These are phyloP conservation scores for Hippolais icterina DNA, from an alignment of 2,113 vertebrate species.

Conservation along the genomic window DNA sequence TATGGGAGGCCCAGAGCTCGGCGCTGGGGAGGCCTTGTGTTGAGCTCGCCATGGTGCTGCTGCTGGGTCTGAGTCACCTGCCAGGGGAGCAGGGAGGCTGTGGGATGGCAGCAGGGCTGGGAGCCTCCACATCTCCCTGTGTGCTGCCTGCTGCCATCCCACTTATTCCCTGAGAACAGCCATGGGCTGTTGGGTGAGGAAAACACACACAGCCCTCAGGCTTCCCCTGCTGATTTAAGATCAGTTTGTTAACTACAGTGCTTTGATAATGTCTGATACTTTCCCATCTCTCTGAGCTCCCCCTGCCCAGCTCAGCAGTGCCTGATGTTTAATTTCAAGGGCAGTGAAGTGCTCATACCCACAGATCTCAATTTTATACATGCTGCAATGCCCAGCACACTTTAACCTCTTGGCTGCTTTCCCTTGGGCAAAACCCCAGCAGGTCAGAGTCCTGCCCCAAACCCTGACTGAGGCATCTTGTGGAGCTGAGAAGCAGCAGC, in stretches of 20 bases:
- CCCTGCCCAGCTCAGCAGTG: neutral
- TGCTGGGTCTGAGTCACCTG: neutral
- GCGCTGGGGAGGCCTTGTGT: slow-evolving; percentile 22
- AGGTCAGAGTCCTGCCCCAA: neutral
- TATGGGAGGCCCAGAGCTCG: slow-evolving; percentile 84
- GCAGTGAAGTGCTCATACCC: neutral
- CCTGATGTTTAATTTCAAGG: neutral
- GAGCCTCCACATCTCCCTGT: fast-evolving
- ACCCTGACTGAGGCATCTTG: neutral
- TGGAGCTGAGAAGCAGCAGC: neutral
- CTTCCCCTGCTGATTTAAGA: neutral
- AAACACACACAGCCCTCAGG: neutral
- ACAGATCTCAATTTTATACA: neutral
- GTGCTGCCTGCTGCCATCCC: neutral
- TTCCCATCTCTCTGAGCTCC: neutral
- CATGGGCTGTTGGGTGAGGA: neutral
- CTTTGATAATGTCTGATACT: neutral
- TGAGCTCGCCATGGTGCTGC: slow-evolving; percentile 61
- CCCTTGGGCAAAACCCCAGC: neutral
- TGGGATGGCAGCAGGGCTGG: neutral
- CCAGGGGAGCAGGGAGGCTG: neutral
- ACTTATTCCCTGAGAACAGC: fast-evolving
- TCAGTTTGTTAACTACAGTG: neutral
- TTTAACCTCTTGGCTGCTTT: neutral
- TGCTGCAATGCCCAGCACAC: fast-evolving